A percentile compares a stretch with the other conserved stretches of the same genome.
phyloP scores from a whole-genome alignment of 2,113 vertebrate species.

The Bombycilla garrulus region DNA sequence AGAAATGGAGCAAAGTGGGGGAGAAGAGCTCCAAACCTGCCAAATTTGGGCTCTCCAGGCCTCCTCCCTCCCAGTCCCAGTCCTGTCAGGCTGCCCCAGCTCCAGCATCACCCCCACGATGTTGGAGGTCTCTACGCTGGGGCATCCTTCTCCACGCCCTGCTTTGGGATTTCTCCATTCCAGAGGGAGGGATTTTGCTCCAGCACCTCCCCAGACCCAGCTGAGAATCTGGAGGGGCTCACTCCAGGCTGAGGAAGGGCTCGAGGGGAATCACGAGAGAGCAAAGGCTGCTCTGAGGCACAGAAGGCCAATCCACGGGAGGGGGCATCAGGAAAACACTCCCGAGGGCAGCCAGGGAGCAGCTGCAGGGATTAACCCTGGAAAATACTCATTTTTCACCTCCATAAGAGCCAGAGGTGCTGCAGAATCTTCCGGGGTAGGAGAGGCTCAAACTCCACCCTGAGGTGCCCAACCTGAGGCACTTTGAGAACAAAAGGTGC shows the following conservation, averaged over 20 bases:
- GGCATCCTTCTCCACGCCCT: fast-evolving
- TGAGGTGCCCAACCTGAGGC: fast-evolving
- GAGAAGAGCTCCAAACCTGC: too few species aligned
- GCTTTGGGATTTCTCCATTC: not conserved
- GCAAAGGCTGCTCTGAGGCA: not conserved
- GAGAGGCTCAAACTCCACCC: not conserved
- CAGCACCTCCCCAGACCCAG: not conserved
- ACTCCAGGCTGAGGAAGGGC: not conserved
- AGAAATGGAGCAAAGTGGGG: not conserved
- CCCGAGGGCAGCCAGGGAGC: not conserved
- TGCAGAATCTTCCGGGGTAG: not conserved
- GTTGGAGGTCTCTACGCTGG: not conserved
- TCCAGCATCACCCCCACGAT: fast-evolving
- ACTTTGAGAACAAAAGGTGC: not conserved
- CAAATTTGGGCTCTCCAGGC: not conserved
- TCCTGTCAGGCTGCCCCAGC: not conserved
- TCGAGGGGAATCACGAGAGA: not conserved
- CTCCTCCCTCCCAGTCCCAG: not conserved
- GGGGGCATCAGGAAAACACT: not conserved
- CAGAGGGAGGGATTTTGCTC: not conserved
- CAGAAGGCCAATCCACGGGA: not conserved
- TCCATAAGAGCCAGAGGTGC: not conserved
- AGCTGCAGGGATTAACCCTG: not conserved
- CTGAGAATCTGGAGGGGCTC: not conserved
- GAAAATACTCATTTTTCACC: not conserved